Evolutionary conservation across 2,797 vertebrate genomes (phyloP), one percentile per base, ranked within the genome.

Genomic region (Psittacula echo): DNA sequence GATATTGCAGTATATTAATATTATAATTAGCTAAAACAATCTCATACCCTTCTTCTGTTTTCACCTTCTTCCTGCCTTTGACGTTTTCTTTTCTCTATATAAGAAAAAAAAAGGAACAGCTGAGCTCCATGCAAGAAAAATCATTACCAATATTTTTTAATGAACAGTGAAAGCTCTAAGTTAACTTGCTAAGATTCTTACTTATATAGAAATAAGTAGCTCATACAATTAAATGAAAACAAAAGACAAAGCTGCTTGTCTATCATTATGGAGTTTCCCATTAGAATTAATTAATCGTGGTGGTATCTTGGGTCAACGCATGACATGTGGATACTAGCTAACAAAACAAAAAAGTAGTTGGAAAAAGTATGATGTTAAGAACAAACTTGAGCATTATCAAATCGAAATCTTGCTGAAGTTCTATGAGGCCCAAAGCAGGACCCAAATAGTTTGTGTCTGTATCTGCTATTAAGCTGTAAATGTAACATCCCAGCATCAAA

Each of bases 21-120:
- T 13, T 64, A 24, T 50, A 94, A 17, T 53, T 37, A 91, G 60
- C n/a, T 87, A 37, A 83, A 85, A 27, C 13, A 60, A 48, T 68
- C 7, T 93, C 98, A 98, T 98, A 99, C 99, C 95, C 99, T 98
- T 82, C 99, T 98, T 95, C 99, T 97, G 96, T 98, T 99, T 98
- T 99, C 99, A 48, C 99, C 99, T 75, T 99, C 99, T 96, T 99
- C 99, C 37, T 98, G 98, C 89, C 99, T 98, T 92, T 99, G 99
- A 1, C 99, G 98, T 96, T 99, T 99, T 97, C 99, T 98, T 97
- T 99, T 99, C 97, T 99, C 99, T 99, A 91, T n/a, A 97, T 88
- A 97, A 18, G 74, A 92, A 95, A 93, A 90, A 90, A 90, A 85
- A 86, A 23, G 32, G 34, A 58, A 9, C n/a, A 58, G 32, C 58